phyloP scores from a whole-genome alignment of 1,140 invertebrate genomes.

The Brachionus angularis region DNA sequence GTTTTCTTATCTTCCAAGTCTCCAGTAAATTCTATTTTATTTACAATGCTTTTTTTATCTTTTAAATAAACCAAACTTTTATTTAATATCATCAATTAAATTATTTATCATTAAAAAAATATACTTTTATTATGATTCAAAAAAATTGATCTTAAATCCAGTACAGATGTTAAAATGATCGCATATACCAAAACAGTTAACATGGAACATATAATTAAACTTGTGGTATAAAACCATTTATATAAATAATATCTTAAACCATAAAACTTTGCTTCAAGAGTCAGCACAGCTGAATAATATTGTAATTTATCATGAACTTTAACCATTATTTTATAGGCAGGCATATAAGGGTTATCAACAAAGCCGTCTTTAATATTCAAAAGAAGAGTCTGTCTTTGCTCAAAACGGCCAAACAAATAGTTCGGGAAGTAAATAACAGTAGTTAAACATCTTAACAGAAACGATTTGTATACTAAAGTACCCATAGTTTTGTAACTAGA shows the following conservation, averaged over 20 bases:
- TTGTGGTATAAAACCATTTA: constrained; percentile 14
- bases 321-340: constrained; percentile 30
- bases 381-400: constrained; percentile 21
- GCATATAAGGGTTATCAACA: constrained; percentile 39
- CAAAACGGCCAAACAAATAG: constrained; percentile 36
- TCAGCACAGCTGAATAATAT: constrained; percentile 7
- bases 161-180: neutral
- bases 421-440: constrained; percentile 28
- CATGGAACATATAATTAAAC: neutral
- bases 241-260: constrained; percentile 31
- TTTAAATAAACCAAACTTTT: too few relatives aligned
- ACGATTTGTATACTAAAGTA: constrained; percentile 38
- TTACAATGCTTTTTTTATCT: too few relatives aligned
- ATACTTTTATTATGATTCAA: too few relatives aligned
- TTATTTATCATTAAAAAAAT: too few relatives aligned
- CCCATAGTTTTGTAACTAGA: constrained; percentile 31
- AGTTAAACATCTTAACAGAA: constrained; percentile 21
- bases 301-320: constrained; percentile 21
- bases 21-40: too few relatives aligned
- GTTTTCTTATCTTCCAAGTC: too few relatives aligned
- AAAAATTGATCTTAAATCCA: neutral
- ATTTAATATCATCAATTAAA: too few relatives aligned
- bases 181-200: neutral
- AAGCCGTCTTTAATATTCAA: constrained; percentile 31
- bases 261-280: constrained; percentile 29